phyloP scores from a whole-genome alignment of 2,797 vertebrate species.

The Toxotes lorentzi region DNA sequence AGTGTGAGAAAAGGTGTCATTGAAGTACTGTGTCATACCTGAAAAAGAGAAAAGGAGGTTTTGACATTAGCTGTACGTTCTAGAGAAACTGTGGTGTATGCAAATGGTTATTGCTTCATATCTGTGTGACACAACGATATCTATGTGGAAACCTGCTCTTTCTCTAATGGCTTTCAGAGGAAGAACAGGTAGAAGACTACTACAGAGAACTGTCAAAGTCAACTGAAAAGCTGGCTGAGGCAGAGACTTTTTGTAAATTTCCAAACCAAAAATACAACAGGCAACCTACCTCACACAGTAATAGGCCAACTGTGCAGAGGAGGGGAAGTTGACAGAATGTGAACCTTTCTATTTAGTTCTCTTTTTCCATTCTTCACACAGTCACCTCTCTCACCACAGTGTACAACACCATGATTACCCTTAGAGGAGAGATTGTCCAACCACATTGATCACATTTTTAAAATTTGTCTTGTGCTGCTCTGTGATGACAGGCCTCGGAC shows the following conservation, averaged over 20 bases:
- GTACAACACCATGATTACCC: not conserved
- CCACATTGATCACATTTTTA: no score
- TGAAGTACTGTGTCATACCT: no score
- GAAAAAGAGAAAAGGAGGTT: not conserved
- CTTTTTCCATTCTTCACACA: no score
- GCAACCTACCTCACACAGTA: rapidly evolving
- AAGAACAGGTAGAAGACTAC: no score
- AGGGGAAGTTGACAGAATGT: no score
- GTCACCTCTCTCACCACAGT: no score
- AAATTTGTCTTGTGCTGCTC: not conserved
- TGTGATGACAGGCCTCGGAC: not conserved
- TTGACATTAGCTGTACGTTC: not conserved
- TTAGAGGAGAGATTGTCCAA: not conserved
- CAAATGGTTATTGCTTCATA: not conserved
- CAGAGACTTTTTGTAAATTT: not conserved
- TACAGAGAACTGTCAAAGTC: not conserved
- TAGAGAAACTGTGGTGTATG: not conserved
- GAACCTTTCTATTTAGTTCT: not conserved
- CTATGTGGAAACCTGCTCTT: not conserved
- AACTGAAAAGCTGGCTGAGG: not conserved
- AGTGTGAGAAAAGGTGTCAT: not conserved
- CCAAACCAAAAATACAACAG: not conserved
- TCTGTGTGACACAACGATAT: not conserved
- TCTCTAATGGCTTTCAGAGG: not conserved
- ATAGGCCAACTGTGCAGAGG: not conserved